Conservation (phyloP, 2,797 vertebrate genomes). For the Kryptopterus vitreolus region DNA sequence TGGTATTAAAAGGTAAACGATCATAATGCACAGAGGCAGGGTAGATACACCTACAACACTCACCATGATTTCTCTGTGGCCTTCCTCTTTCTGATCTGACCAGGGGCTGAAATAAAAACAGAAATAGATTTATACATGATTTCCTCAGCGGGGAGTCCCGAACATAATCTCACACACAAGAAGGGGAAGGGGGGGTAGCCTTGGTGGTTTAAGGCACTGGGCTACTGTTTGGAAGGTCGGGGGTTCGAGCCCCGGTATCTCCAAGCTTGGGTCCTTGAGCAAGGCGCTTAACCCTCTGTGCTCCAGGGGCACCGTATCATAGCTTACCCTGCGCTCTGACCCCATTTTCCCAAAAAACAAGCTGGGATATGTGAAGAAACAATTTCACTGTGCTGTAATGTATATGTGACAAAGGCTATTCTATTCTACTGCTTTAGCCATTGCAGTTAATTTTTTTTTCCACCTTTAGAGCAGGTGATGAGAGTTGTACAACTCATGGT, state of each 20-base stretch:
- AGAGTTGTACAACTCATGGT: not conserved
- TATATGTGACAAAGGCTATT: too few relatives aligned
- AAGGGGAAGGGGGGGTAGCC: too few relatives aligned
- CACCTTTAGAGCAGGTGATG: not conserved
- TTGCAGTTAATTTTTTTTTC: not conserved
- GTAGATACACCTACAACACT: not conserved
- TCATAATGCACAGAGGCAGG: not conserved
- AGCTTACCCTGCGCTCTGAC: too few relatives aligned
- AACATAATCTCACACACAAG: not conserved
- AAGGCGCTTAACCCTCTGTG: too few relatives aligned
- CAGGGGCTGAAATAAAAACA: conserved; percentile 33
- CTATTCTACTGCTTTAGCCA: not conserved
- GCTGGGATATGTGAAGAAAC: too few relatives aligned
- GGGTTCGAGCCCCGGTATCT: too few relatives aligned
- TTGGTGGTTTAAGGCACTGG: too few relatives aligned
- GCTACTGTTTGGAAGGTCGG: too few relatives aligned
- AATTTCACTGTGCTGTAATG: too few relatives aligned
- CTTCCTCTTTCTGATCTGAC: conserved; percentile 16
- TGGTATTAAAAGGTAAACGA: not conserved
- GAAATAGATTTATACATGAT: not conserved
- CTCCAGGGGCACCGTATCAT: too few relatives aligned
- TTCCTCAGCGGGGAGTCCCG: not conserved
- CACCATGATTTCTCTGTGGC: not conserved
- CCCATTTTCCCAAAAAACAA: too few relatives aligned
- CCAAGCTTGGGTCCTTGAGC: too few relatives aligned